Conservation (phyloP, 2,797 vertebrate genomes). For the Spinus pinus region DNA sequence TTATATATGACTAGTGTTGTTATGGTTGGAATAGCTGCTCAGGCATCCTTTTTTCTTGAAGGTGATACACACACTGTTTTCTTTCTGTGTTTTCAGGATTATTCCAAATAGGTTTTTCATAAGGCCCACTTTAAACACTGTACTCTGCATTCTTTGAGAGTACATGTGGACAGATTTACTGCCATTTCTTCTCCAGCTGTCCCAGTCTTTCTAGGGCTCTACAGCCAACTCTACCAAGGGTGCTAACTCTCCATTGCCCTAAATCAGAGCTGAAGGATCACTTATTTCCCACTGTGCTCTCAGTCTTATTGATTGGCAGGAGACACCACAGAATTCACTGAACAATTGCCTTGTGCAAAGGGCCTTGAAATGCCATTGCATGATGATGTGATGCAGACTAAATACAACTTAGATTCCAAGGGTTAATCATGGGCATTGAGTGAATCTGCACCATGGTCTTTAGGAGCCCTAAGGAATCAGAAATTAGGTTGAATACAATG, state of each 20-base stretch:
- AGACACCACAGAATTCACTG: background rate
- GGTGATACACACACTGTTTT: background rate
- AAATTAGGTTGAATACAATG: background rate
- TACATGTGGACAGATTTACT: background rate
- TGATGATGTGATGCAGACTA: background rate
- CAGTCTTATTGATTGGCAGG: background rate
- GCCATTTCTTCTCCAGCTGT: background rate
- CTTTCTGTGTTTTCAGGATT: background rate
- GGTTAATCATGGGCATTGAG: background rate
- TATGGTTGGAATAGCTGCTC: background rate
- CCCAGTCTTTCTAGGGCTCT: background rate
- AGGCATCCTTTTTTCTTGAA: background rate
- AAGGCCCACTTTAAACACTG: background rate
- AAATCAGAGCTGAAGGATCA: background rate
- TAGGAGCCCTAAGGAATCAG: background rate
- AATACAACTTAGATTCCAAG: background rate
- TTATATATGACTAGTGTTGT: background rate
- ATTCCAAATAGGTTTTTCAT: background rate
- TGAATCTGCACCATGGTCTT: background rate
- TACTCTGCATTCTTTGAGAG: background rate
- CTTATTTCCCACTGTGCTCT: background rate
- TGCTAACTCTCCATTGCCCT: background rate
- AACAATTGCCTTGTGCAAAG: background rate
- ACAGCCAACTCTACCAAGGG: background rate
- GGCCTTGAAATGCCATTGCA: background rate